Evolutionary conservation across 2,113 vertebrate species (phyloP).

Genomic region (Diadophis punctatus): DNA sequence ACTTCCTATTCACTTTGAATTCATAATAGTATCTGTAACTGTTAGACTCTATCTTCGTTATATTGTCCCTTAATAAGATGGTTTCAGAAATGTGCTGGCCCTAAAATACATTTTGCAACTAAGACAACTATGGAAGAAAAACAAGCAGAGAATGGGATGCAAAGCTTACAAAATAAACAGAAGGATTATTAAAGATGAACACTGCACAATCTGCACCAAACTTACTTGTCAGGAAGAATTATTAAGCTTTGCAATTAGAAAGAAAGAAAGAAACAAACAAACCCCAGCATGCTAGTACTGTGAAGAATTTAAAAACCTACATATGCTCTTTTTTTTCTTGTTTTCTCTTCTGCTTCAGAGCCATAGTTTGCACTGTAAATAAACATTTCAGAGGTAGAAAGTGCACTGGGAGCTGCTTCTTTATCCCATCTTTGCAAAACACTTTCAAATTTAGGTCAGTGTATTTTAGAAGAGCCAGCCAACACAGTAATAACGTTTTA

Average conservation of each 20-base stretch:
- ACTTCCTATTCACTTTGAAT: neutral
- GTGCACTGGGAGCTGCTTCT: conserved; percentile 26
- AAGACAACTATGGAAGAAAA: neutral
- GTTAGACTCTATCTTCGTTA: neutral
- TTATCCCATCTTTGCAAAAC: neutral
- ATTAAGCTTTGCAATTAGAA: neutral
- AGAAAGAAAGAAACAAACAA: neutral
- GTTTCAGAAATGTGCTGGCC: neutral
- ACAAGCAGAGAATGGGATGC: neutral
- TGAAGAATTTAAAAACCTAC: neutral
- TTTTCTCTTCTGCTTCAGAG: neutral
- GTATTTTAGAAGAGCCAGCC: conserved; percentile 1
- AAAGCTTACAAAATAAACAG: neutral
- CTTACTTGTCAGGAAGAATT: neutral
- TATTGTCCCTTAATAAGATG: neutral
- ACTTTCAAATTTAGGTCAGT: neutral
- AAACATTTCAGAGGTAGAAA: conserved; percentile 38
- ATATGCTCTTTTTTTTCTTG: neutral
- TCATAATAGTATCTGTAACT: neutral
- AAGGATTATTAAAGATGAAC: conserved; percentile 13
- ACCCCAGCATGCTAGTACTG: neutral
- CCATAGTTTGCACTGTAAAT: conserved; percentile 17
- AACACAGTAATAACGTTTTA: conserved; percentile 27
- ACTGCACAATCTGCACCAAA: neutral
- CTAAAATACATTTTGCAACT: conserved; percentile 6